Evolutionary conservation across 2,888 invertebrate genomes (phyloP).

Genomic region (Gryllus longicercus): DNA sequence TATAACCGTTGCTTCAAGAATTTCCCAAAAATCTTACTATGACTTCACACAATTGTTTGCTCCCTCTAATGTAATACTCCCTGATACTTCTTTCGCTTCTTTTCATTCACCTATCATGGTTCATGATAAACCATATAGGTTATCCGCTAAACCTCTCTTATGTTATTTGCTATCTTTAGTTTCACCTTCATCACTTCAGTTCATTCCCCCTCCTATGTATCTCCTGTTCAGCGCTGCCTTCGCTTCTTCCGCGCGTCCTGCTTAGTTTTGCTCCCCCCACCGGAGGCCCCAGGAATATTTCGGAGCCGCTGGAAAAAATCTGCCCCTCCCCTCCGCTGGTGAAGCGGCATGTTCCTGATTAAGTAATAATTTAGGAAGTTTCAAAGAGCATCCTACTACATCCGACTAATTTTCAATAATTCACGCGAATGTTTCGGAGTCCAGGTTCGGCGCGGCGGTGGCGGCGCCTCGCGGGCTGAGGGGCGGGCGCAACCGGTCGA

Average conservation of each 20-base stretch:
- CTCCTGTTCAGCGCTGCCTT: background rate
- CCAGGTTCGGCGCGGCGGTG: background rate
- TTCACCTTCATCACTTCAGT: background rate
- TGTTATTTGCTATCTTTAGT: too few species aligned
- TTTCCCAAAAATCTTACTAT: too few species aligned
- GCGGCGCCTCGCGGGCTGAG: background rate
- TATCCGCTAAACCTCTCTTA: too few species aligned
- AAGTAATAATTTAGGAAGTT: conserved; percentile 10
- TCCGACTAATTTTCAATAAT: conserved; percentile 17
- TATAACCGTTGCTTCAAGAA: too few species aligned
- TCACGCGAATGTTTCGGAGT: conserved; percentile 17
- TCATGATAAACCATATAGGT: too few species aligned
- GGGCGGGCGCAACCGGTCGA: background rate
- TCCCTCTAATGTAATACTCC: too few species aligned
- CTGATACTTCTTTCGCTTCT: too few species aligned
- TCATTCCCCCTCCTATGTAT: background rate
- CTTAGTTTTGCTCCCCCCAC: background rate
- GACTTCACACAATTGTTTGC: too few species aligned
- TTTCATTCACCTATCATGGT: too few species aligned
- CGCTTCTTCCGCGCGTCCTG: background rate
- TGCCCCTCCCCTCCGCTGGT: background rate
- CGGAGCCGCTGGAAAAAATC: background rate
- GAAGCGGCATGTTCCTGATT: conserved; percentile 17
- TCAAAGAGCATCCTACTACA: conserved; percentile 17
- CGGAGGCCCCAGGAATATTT: background rate